These are phyloP conservation scores for Sthenelais limicola DNA, from an alignment of 2,888 invertebrate species.

Conservation along the genomic window DNA sequence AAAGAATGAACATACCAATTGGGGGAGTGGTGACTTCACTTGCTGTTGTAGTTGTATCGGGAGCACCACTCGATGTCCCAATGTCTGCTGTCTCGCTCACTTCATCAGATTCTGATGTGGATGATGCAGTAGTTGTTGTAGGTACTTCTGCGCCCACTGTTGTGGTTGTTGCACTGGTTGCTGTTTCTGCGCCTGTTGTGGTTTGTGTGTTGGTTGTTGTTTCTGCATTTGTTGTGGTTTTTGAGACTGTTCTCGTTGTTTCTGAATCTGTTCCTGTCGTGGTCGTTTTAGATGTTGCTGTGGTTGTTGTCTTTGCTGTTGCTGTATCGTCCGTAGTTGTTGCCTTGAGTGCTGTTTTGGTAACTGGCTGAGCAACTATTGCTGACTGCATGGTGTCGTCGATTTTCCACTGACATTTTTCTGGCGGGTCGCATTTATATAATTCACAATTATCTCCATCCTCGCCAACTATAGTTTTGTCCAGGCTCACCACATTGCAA, in stretches of 20 bases:
- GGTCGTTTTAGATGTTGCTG: neutral
- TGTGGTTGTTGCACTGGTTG: neutral
- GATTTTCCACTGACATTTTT: slow-evolving; percentile 5
- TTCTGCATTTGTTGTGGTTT: neutral
- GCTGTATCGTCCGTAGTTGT: neutral
- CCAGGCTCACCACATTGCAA: slow-evolving; percentile 12
- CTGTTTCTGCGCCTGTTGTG: too few species aligned
- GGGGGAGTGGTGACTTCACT: too few species aligned
- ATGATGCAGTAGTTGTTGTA: too few species aligned
- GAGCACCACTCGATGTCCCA: too few species aligned
- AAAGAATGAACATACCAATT: too few species aligned
- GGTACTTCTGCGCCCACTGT: neutral
- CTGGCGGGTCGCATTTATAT: slow-evolving; percentile 13
- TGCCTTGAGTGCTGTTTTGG: neutral
- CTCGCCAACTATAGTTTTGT: neutral
- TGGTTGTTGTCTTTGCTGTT: neutral
- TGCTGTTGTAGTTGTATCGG: too few species aligned
- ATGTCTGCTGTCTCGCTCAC: too few species aligned
- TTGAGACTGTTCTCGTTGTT: neutral
- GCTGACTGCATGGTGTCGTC: slow-evolving; percentile 1
- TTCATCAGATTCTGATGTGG: too few species aligned
- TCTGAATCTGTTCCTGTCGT: neutral
- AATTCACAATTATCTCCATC: slow-evolving; percentile 13
- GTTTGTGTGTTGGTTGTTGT: neutral
- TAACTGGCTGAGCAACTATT: neutral